Base-by-base conservation (phyloP, 2,888 invertebrate genomes). In the Andrena hattorfiana region DNA sequence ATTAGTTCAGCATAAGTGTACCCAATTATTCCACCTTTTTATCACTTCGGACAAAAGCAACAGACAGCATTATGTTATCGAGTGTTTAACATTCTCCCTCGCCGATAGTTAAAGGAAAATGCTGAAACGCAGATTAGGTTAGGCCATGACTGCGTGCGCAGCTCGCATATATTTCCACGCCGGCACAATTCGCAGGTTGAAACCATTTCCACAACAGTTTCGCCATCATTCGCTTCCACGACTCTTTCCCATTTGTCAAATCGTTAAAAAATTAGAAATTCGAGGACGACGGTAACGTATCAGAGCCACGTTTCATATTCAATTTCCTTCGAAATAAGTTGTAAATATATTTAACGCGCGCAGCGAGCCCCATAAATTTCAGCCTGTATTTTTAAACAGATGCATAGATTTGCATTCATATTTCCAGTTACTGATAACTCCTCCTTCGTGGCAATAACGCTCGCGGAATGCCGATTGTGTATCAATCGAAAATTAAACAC, bases 311-410 rank as follows among this genome's bases (percentile, higher is more conserved):
- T 20, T 62, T 62, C 32, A 10, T 32, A 62, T 62, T 42, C 20
- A 20, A 35, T 63, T 23, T 10, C 35, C 20, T 10, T 23, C 23
- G 56, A 35, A 63, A 35, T 35, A 35, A 35, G 5, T 35, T 35
- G 35, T n/a, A 63, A 23, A 23, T 23, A 23, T 8, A 35, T 30
- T 10, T 35, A 23, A 35, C n/a, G 10, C 20, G 28, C 28, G 30
- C 60, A 60, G 16, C 28, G 7, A 23, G 35, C n/a, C 13, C 63
- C 30, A 35, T 62, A 35, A 63, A 35, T 63, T 63, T 63, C 23
- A n/a, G 23, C 23, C 30, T 10, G 63, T 63, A 63, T 63, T 32
- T 7, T 63, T 23, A 63, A 63, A 35, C 63, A 63, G 35, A 35
- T 23, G 35, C 20, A 63, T 16, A 60, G n/a, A 60, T 60, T 60